Percentiles rank a stretch among this genome's conserved stretches.
phyloP scores from a whole-genome alignment of 2,888 invertebrate genomes.

The Lydus trimaculatus region DNA sequence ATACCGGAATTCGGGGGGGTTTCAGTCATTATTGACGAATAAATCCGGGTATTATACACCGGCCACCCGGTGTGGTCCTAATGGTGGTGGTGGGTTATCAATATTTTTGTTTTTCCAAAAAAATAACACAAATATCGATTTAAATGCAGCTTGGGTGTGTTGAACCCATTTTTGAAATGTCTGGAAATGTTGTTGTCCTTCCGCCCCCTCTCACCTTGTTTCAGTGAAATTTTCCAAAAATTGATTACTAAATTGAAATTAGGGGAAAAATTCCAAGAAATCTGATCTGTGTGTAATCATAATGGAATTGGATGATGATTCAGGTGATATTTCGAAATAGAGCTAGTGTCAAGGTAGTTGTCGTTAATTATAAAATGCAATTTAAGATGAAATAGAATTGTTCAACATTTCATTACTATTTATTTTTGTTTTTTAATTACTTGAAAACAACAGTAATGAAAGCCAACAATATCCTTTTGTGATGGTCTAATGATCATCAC shows the following conservation, averaged over 20 bases:
- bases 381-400: not conserved
- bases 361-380: not conserved
- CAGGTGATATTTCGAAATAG: slow-evolving; percentile 2
- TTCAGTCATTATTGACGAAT: slow-evolving; percentile 33
- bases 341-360: not conserved
- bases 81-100: not conserved
- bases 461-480: not conserved
- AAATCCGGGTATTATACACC: slow-evolving; percentile 29
- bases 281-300: not conserved
- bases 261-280: not conserved
- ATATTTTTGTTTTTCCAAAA: not conserved
- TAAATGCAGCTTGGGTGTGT: slow-evolving; percentile 56
- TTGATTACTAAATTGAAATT: not conserved
- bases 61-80: too few species aligned
- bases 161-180: slow-evolving; percentile 47
- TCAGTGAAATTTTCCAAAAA: not conserved
- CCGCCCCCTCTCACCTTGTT: slow-evolving; percentile 38
- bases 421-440: not conserved
- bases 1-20: not conserved
- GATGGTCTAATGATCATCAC: not conserved
- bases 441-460: not conserved
- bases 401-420: not conserved
- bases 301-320: not conserved
- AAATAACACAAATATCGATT: slow-evolving; percentile 52
- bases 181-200: slow-evolving; percentile 20